These are phyloP conservation scores for Agapostemon virescens DNA, from an alignment of 2,888 invertebrate genomes.

Conservation along the genomic window DNA sequence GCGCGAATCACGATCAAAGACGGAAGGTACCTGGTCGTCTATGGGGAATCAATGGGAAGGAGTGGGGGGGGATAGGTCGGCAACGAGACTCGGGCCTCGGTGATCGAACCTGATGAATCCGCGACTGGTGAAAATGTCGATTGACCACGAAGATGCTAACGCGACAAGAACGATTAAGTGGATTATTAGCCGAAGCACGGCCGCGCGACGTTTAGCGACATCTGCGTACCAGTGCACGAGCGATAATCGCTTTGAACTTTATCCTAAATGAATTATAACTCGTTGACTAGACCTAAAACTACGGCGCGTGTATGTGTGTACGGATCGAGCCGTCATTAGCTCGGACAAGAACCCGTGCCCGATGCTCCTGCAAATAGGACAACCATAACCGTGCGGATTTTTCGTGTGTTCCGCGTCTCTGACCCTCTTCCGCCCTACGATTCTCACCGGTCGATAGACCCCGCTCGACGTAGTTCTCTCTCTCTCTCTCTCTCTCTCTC, in stretches of 20 bases:
- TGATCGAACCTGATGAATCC: not conserved
- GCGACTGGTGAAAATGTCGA: not conserved
- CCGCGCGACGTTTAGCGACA: slow-evolving; percentile 55
- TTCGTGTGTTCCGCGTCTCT: slow-evolving; percentile 55
- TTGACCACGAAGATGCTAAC: not conserved
- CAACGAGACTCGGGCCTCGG: not conserved
- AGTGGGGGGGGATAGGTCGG: not conserved
- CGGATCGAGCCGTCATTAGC: not conserved
- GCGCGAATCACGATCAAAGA: not conserved
- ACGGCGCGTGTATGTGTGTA: slow-evolving; percentile 5
- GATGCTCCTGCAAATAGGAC: not conserved
- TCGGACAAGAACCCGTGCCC: not conserved
- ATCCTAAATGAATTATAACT: slow-evolving; percentile 47
- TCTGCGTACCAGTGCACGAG: slow-evolving; percentile 45
- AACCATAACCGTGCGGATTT: slow-evolving; percentile 30
- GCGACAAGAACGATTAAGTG: slow-evolving; percentile 16
- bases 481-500: not conserved
- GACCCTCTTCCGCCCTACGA: slow-evolving; percentile 64
- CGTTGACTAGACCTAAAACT: slow-evolving; percentile 27
- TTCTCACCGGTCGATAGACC: slow-evolving; percentile 67
- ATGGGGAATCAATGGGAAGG: not conserved
- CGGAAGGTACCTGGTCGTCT: not conserved
- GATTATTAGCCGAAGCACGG: slow-evolving; percentile 49
- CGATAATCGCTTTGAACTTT: slow-evolving; percentile 43
- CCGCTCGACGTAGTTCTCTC: slow-evolving; percentile 52